Evolutionary conservation across 2,113 vertebrate genomes (phyloP), one percentile per base, ranked within the genome.

Genomic region (Hiodon alosoides): DNA sequence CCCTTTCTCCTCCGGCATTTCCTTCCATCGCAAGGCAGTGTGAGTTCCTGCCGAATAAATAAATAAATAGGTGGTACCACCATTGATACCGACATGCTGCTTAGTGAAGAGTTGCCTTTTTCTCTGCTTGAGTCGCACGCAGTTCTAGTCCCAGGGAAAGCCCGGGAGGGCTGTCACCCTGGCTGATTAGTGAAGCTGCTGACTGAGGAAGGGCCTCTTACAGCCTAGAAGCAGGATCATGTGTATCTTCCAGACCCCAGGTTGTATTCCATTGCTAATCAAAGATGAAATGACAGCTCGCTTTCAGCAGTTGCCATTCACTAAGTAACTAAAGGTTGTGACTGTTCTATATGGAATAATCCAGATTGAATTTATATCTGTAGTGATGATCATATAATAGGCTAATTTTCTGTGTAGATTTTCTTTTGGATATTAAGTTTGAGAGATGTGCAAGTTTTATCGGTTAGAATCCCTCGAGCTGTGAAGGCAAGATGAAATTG

Each of bases 301-400:
- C 5, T 3, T 46, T 64, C 17, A 7, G n/a, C 13, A 31, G 31
- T 31, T 31, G 31, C 31, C 31, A 31, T 31, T 31, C 31, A 31
- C 31, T 31, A 31, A 31, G 1, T 31, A 31, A 31, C 31, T 31
- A 31, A 31, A 31, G 16, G 17, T 31, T 46, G 17, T 6, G 16
- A 7, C 17, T 5, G 61, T n/a, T 31, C 17, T 31, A 46, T 31
- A 64, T 5, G 61, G 16, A n/a, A 7, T 64, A 8, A 31, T 31
- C 31, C 31, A 31, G 51, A 50, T 13, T 71, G 64, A 69, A 61
- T 60, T 71, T 74, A 81, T 81, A 75, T 76, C 68, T 53, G 57
- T 54, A 55, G 76, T 79, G 72, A 76, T 66, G 71, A 79, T 69
- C 57, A 47, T 47, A 74, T 79, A 82, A 80, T 79, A 71, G 71